Conservation (phyloP, 2,797 vertebrate species). For the Pelobates cultripes region DNA sequence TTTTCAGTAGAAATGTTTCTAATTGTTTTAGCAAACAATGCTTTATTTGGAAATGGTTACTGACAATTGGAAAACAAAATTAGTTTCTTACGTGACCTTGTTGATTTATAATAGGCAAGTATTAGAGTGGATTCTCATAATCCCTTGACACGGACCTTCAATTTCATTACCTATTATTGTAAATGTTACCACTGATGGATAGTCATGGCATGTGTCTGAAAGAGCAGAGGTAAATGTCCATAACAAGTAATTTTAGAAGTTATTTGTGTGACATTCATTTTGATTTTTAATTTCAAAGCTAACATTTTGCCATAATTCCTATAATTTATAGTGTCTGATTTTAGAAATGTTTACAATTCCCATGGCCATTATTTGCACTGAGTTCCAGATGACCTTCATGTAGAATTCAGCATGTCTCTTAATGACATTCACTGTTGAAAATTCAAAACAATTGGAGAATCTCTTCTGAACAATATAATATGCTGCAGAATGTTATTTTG, state of each 20-base stretch:
- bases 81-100: constrained; percentile 31
- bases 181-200: constrained; percentile 39
- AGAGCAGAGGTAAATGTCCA: constrained; percentile 28
- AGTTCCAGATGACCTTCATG: constrained; percentile 26
- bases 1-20: constrained; percentile 4
- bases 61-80: constrained; percentile 40
- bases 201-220: constrained; percentile 30
- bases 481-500: background rate
- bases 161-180: constrained; percentile 41
- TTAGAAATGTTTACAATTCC: constrained; percentile 26
- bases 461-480: background rate
- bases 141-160: constrained; percentile 40
- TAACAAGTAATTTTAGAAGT: constrained; percentile 26
- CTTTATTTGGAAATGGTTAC: constrained; percentile 30
- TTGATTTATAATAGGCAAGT: constrained; percentile 42
- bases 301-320: constrained; percentile 31
- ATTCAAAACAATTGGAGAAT: background rate
- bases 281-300: constrained; percentile 20
- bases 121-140: constrained; percentile 37
- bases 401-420: constrained; percentile 6
- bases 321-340: constrained; percentile 26
- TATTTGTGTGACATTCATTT: constrained; percentile 30
- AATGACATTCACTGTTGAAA: constrained; percentile 9
- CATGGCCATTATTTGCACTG: constrained; percentile 15
- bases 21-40: constrained; percentile 15